Evolutionary conservation across 2,113 vertebrate genomes (phyloP).

Genomic region (Nycticorax nycticorax): DNA sequence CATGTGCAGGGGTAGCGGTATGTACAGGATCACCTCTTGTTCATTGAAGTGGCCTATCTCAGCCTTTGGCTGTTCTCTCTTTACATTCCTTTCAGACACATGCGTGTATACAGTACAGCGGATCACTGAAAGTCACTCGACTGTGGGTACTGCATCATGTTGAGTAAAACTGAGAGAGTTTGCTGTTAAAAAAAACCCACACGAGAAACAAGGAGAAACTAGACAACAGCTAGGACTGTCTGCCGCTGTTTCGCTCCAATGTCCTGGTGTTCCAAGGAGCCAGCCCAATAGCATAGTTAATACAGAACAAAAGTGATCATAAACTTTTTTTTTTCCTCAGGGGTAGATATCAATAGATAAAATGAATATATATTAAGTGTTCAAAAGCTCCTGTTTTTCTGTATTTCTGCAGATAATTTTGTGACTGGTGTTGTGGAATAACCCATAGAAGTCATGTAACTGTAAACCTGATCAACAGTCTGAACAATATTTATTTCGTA

Average conservation of each 20-base stretch:
- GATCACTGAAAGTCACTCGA: background rate
- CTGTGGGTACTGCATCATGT: background rate
- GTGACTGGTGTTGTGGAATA: background rate
- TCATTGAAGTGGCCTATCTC: background rate
- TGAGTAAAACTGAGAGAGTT: background rate
- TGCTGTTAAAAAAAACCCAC: background rate
- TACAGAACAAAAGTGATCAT: background rate
- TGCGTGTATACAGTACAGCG: background rate
- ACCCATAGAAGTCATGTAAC: background rate
- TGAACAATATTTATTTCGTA: background rate
- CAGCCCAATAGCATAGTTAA: background rate
- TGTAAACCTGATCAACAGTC: background rate
- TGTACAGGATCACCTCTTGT: background rate
- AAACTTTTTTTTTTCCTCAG: background rate
- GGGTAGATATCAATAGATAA: background rate
- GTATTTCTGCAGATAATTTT: background rate
- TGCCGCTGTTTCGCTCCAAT: background rate
- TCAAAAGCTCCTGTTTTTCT: background rate
- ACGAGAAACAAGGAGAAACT: background rate
- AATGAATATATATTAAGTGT: background rate
- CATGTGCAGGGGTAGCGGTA: background rate
- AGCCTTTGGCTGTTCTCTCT: background rate
- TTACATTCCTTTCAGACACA: accelerated
- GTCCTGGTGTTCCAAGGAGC: background rate
- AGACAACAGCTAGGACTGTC: background rate